Percentiles rank a stretch among this genome's conserved stretches.
Evolutionary conservation across 2,797 vertebrate species (phyloP).

Genomic region (Picus viridis): DNA sequence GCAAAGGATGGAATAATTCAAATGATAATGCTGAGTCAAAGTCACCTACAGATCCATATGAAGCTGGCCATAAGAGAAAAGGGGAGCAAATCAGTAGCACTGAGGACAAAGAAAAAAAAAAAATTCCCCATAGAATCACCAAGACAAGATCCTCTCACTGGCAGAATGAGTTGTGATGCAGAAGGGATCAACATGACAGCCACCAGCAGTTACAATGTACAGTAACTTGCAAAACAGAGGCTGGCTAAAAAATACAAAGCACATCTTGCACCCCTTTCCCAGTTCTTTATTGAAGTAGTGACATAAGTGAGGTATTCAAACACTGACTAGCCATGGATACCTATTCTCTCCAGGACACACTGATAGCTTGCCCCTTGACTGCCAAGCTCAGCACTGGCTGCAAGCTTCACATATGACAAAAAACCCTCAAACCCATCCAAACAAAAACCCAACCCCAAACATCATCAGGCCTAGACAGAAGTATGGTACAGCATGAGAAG

Average conservation of each 20-base stretch:
- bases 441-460: rapidly evolving
- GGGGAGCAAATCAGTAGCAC: background rate
- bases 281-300: background rate
- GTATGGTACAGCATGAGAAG: background rate
- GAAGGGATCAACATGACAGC: background rate
- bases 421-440: background rate
- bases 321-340: background rate
- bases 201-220: background rate
- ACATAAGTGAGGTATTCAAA: background rate
- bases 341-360: background rate
- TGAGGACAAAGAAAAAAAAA: background rate
- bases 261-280: background rate
- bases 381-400: background rate
- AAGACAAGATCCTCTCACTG: background rate
- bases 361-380: background rate
- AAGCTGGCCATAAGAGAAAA: background rate
- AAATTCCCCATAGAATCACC: background rate
- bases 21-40: background rate
- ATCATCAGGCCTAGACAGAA: background rate
- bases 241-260: background rate
- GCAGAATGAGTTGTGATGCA: background rate
- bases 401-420: background rate
- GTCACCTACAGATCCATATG: background rate
- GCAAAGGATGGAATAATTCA: background rate
- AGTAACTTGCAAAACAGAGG: background rate